Evolutionary conservation across 2,797 vertebrate species (phyloP).

Genomic region (Aselliscus stoliczkanus): DNA sequence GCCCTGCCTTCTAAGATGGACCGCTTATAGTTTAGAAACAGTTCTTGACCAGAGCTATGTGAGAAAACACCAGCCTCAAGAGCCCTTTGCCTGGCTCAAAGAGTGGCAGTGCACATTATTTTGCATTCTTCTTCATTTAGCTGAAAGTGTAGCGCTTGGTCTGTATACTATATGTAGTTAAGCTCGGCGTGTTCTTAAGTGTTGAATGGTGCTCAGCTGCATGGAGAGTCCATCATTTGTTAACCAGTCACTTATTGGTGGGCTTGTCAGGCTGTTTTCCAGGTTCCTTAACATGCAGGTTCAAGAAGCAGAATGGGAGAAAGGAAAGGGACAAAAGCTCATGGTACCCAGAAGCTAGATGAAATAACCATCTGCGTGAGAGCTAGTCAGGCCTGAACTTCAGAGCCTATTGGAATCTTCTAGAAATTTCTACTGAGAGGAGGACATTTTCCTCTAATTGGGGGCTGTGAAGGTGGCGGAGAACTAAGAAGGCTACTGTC

Average conservation of each 20-base stretch:
- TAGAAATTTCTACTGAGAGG: neutral
- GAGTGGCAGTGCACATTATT: neutral
- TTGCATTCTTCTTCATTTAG: neutral
- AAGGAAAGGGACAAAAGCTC: neutral
- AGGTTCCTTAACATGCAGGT: neutral
- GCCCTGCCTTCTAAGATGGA: neutral
- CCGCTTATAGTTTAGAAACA: neutral
- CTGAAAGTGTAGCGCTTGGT: neutral
- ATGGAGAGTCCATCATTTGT: neutral
- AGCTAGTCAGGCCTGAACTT: neutral
- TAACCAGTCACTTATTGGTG: rapidly evolving
- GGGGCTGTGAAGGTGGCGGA: neutral
- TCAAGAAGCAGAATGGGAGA: neutral
- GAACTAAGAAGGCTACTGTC: neutral
- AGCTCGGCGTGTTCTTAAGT: neutral
- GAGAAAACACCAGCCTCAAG: neutral
- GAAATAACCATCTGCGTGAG: neutral
- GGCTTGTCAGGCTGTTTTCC: neutral
- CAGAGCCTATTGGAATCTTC: neutral
- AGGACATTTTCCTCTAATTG: neutral
- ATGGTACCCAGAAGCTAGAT: neutral
- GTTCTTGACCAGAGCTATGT: neutral
- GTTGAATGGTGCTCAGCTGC: neutral
- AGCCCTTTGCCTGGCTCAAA: neutral
- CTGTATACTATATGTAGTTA: too few species aligned